phyloP scores from a whole-genome alignment of 2,888 invertebrate genomes.

The Ligdia adustata region DNA sequence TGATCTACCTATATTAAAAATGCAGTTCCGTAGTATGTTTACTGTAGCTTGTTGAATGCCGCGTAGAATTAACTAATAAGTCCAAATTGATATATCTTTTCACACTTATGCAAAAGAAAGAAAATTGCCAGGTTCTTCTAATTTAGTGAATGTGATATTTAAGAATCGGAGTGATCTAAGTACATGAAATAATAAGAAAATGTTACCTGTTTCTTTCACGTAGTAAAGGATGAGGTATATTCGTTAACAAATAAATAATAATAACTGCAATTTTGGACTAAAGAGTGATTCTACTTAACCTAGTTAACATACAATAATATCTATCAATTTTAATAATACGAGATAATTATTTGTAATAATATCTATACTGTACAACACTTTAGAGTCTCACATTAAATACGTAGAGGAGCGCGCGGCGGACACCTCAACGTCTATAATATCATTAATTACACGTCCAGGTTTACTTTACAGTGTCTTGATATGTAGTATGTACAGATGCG shows the following conservation, averaged over 20 bases:
- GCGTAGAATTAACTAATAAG: no score
- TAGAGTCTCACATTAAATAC: constrained; percentile 71
- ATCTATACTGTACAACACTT: constrained; percentile 81
- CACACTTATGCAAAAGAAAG: no score
- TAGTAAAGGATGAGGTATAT: constrained; percentile 47
- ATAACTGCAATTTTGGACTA: constrained; percentile 76
- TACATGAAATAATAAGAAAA: no score
- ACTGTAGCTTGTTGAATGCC: no score
- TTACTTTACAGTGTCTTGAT: constrained; percentile 69
- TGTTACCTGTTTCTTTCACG: no score
- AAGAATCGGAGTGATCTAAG: no score
- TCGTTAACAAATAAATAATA: constrained; percentile 65
- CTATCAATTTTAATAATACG: constrained; percentile 47
- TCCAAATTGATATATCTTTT: no score
- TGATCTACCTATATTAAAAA: no score
- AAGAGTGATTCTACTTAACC: constrained; percentile 77
- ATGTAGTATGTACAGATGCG: constrained; percentile 72
- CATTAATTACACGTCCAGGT: constrained; percentile 56
- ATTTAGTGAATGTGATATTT: no score
- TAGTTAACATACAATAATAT: constrained; percentile 66
- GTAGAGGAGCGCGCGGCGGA: constrained; percentile 54
- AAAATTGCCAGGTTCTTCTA: no score
- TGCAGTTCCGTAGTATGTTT: no score
- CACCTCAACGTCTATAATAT: constrained; percentile 62
- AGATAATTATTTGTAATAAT: constrained; percentile 73